Conservation (phyloP, 2,113 vertebrate species). For the Orthonyx spaldingii region DNA sequence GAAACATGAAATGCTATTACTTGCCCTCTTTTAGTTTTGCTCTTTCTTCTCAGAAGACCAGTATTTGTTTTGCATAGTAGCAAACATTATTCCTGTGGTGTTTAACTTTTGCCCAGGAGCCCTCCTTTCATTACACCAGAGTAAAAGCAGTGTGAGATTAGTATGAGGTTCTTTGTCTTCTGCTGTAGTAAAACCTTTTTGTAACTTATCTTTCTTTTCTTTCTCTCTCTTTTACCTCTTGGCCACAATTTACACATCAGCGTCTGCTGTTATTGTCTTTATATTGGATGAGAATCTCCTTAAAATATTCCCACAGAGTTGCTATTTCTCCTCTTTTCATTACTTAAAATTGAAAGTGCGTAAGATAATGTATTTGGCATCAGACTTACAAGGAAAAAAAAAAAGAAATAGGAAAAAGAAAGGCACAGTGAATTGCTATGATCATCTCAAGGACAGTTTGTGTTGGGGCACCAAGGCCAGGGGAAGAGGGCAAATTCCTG, state of each 20-base stretch:
- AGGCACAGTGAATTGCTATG: neutral
- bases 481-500: neutral
- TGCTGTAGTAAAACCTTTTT: neutral
- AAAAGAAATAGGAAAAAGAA: neutral
- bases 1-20: conserved; percentile 45
- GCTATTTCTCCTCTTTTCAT: conserved; percentile 10
- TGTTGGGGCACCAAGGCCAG: neutral
- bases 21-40: conserved; percentile 48
- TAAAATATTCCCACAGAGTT: conserved; percentile 17
- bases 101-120: conserved; percentile 18
- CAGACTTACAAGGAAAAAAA: neutral
- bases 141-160: conserved; percentile 1
- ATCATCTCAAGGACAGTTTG: neutral
- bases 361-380: conserved; percentile 13
- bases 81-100: neutral
- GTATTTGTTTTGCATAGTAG: conserved; percentile 29
- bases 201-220: neutral
- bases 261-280: neutral
- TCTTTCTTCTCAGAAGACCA: conserved; percentile 46
- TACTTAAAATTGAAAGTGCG: neutral
- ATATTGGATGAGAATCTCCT: conserved; percentile 12
- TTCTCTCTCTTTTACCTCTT: conserved; percentile 2
- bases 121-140: neutral
- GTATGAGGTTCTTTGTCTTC: conserved; percentile 1
- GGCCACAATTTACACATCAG: conserved; percentile 4